These are phyloP conservation scores for Xestia xanthographa DNA, from an alignment of 2,888 invertebrate genomes.

Conservation along the genomic window DNA sequence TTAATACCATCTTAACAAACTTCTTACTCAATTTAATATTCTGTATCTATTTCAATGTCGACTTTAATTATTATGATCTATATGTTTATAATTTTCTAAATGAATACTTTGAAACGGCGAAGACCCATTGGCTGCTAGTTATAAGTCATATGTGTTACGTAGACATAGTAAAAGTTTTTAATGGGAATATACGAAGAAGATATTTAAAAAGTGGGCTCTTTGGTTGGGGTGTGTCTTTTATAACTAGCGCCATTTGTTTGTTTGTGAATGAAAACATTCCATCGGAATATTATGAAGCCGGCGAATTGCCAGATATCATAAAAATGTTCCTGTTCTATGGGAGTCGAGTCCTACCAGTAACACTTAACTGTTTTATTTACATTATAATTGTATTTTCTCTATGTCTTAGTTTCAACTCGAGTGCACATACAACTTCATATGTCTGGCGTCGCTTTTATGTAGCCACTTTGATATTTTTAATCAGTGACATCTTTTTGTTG, in stretches of 20 bases:
- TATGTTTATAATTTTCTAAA: too few species aligned
- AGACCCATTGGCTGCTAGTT: constrained; percentile 2
- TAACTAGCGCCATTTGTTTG: background rate
- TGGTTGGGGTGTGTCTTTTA: constrained; percentile 9
- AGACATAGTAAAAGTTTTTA: background rate
- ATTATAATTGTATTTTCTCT: background rate
- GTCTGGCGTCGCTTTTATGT: constrained; percentile 6
- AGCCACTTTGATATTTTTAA: background rate
- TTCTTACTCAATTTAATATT: background rate
- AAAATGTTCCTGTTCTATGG: too few species aligned
- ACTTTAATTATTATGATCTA: fast-evolving
- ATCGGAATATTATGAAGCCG: too few species aligned
- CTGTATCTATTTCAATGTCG: too few species aligned
- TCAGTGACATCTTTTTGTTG: background rate
- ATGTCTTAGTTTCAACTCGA: background rate
- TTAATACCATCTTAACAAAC: background rate
- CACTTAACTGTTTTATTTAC: background rate
- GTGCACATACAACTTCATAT: background rate
- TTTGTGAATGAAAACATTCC: too few species aligned
- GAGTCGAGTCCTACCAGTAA: background rate
- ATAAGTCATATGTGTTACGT: constrained; percentile 8
- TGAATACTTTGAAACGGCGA: background rate
- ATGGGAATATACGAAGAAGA: background rate
- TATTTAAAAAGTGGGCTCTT: background rate
- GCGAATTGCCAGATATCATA: too few species aligned